Conservation (phyloP, 2,113 vertebrate species). For the Dicentrarchus labrax region DNA sequence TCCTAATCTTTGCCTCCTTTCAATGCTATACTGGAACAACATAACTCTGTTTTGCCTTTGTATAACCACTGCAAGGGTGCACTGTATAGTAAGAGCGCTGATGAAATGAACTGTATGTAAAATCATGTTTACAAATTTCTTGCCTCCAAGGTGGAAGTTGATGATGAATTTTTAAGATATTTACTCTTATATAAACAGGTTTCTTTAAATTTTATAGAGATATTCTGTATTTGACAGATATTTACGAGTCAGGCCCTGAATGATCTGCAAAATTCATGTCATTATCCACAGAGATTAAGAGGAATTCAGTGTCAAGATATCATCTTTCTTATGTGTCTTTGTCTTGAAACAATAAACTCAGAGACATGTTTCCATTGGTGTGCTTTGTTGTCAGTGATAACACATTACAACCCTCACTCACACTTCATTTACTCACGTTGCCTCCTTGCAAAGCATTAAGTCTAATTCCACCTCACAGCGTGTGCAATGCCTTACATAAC, state of each 20-base stretch:
- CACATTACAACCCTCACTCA: not conserved
- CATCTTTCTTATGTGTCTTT: not conserved
- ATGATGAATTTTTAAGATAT: not conserved
- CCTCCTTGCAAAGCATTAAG: not conserved
- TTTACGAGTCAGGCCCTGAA: not conserved
- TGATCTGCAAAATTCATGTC: not conserved
- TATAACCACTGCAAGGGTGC: not conserved
- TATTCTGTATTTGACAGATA: not conserved
- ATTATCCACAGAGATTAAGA: not conserved
- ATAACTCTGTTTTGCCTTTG: not conserved
- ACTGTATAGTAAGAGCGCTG: not conserved
- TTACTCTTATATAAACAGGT: not conserved
- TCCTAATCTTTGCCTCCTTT: not conserved
- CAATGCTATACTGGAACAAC: too few species aligned
- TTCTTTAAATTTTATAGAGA: not conserved
- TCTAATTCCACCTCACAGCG: slow-evolving; percentile 22
- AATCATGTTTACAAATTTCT: not conserved
- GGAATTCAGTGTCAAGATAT: not conserved
- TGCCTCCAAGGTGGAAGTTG: not conserved
- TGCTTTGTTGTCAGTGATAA: not conserved
- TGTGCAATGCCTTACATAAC: slow-evolving; percentile 17
- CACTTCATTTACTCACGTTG: not conserved
- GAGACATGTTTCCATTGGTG: not conserved
- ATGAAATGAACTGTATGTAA: not conserved
- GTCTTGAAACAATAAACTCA: slow-evolving; percentile 21